Conservation (phyloP, 2,888 invertebrate genomes). For the Hirtodrosophila histrioides region DNA sequence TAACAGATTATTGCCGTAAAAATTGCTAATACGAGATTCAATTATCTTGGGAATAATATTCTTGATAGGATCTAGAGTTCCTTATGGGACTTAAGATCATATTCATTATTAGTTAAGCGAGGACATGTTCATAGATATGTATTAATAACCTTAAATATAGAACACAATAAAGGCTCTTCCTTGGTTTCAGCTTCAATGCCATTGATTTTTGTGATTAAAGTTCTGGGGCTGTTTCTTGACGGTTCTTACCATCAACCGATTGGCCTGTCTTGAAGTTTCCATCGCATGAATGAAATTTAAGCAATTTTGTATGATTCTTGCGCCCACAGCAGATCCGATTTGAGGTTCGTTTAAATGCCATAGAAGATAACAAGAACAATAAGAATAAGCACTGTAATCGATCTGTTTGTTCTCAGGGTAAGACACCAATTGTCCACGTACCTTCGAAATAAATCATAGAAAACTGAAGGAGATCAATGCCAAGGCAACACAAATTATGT, state of each 20-base stretch:
- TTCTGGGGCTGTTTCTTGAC: no score
- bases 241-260: not conserved
- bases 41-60: conserved; percentile 18
- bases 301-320: conserved; percentile 39
- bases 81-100: not conserved
- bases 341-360: conserved; percentile 24
- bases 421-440: conserved; percentile 41
- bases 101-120: no score
- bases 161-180: no score
- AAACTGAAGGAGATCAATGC: conserved; percentile 13
- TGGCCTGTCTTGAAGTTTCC: conserved; percentile 8
- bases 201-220: no score
- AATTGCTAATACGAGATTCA: conserved; percentile 4
- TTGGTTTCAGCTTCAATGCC: no score
- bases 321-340: conserved; percentile 52
- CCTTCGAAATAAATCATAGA: conserved; percentile 57
- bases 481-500: conserved; percentile 50
- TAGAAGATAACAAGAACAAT: conserved; percentile 19
- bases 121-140: no score
- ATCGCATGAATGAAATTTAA: conserved; percentile 40
- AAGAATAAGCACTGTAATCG: conserved; percentile 53
- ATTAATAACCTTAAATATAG: no score
- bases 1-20: not conserved
- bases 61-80: not conserved
- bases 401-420: conserved; percentile 49